Base-by-base conservation (phyloP, 2,113 vertebrate species). In the Saccopteryx leptura region DNA sequence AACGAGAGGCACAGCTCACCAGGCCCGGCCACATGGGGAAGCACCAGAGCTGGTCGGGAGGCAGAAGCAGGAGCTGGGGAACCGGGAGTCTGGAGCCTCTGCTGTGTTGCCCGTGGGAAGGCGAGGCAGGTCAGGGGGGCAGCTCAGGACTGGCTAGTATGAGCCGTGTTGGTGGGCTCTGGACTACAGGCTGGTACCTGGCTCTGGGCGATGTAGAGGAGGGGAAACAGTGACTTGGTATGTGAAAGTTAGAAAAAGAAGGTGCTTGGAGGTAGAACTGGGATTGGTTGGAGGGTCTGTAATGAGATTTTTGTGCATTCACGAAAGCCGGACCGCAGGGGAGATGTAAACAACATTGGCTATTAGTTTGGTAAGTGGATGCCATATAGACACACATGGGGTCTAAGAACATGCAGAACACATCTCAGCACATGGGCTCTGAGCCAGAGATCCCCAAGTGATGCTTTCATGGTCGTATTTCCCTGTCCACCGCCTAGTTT, bases 401-500 rank as follows among this genome's bases (percentile, higher is more conserved):
- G 24, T 66, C 63, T 54, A 50, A 86, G 69, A 90, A 83, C 65
- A 81, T 28, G 26, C 0, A 60, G 58, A 71, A 33, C 28, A 74
- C 24, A n/a, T 58, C 48, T 71, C n/a, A 83, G 69, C 21, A 87
- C 15, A 12, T 54, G 33, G 26, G 46, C 15, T 76, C 63, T 48
- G 65, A 75, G 5, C 52, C 31, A 9, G 23, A 15, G 14, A 14
- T 68, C 50, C n/a, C 9, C 15, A 7, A 17, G 21, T 39, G 26
- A 39, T 92, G 19, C 56, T 65, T 91, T 69, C 80, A 76, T 63
- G 61, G 14, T 68, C n/a, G 15, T 10, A 61, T 90, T n/a, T 95
- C 17, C 21, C 24, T 68, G 54, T 76, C 11, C 11, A 50, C 10
- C 56, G 46, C 14, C 13, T 10, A 26, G 7, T 65, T 68, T 81